Conservation (phyloP, 2,888 invertebrate species). For the Camponotus fellah region DNA sequence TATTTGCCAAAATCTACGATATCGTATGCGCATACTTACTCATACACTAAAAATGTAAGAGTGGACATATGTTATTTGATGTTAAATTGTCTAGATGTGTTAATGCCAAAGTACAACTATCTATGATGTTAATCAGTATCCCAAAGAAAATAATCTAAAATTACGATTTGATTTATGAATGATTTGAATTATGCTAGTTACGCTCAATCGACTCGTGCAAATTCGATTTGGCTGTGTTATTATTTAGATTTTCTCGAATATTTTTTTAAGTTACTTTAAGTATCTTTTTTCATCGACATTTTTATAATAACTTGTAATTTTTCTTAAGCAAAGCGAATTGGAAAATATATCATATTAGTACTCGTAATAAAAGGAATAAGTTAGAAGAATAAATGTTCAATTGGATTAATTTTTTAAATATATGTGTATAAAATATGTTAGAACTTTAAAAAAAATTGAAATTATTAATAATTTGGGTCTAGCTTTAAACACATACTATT, state of each 20-base stretch:
- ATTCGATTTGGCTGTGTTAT: constrained; percentile 49
- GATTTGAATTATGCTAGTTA: constrained; percentile 37
- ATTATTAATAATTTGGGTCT: neutral
- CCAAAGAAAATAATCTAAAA: constrained; percentile 48
- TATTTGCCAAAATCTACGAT: constrained; percentile 43
- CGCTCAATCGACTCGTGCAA: constrained; percentile 46
- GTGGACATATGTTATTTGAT: constrained; percentile 7
- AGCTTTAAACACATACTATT: neutral
- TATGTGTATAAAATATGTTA: neutral
- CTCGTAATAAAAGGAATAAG: neutral
- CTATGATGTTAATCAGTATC: constrained; percentile 48
- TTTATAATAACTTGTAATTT: neutral
- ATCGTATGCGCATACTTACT: constrained; percentile 48
- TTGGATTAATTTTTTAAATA: neutral
- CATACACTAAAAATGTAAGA: constrained; percentile 51
- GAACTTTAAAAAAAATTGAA: neutral
- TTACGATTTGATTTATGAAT: constrained; percentile 37
- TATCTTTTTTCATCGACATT: neutral
- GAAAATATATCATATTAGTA: neutral
- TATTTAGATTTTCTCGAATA: neutral
- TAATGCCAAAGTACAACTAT: constrained; percentile 36
- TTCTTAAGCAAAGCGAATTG: neutral
- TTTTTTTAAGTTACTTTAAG: constrained; percentile 1
- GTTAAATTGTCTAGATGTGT: constrained; percentile 9
- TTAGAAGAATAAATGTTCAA: neutral